Base-by-base conservation (phyloP, 1,140 invertebrate genomes). In the Elysia chlorotica region DNA sequence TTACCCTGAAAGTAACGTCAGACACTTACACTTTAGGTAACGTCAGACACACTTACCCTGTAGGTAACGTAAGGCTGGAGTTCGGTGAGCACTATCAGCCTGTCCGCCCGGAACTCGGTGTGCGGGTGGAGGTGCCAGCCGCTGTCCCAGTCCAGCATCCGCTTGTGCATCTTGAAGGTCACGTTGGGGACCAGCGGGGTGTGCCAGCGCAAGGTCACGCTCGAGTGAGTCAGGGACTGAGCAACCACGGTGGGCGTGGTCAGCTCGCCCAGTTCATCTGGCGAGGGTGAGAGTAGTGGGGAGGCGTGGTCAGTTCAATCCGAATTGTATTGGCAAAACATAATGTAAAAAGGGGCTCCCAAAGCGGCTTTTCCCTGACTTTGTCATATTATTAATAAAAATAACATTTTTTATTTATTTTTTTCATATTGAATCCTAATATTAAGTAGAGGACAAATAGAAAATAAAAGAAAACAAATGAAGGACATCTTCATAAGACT, bases 41-140 rank as follows among this genome's bases (percentile, higher is more conserved):
- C n/a, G n/a, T n/a, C n/a, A n/a, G n/a, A n/a, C n/a, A n/a, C n/a
- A n/a, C n/a, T 69, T 89, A 96, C 95, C 88, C 92, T 90, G 82
- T 96, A 97, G 82, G 94, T 95, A 0, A 94, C 94, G 82, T 95
- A 97, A 0, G 95, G 95, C 62, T 93, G 91, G 5, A 97, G 89
- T 75, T 92, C 91, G 59, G 93, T 90, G 0, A 96, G 90, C 19
- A 90, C 87, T n/a, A 92, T 90, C 14, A 90, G 91, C 74, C 92
- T 91, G 54, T 92, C 88, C 23, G 89, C 83, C 21, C 89, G 90
- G 89, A 91, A 93, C 57, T 89, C 91, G 76, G 92, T 72, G 30
- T 74, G 91, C 84, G 92, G 92, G 78, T 91, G 93, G 76, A 92
- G 93, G 76, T 93, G 91, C 93, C 94, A 95, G 5, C 89, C 90